Conservation (phyloP, 2,797 vertebrate genomes). For the Echeneis naucrates region DNA sequence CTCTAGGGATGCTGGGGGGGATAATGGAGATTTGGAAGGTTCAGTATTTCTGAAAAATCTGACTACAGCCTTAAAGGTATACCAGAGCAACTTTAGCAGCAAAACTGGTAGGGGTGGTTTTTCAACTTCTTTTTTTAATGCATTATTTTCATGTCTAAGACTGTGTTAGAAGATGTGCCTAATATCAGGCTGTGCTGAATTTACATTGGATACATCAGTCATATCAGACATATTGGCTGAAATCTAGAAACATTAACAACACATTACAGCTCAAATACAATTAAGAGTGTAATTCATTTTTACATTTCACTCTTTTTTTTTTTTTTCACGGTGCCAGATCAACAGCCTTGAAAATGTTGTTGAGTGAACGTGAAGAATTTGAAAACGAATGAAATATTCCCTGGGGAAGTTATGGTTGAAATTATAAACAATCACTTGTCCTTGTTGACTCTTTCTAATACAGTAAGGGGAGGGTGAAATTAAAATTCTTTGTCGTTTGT, state of each 20-base stretch:
- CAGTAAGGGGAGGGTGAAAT: constrained; percentile 3
- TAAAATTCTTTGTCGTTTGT: constrained; percentile 66
- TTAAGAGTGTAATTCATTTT: background rate
- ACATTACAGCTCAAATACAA: background rate
- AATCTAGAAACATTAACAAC: background rate
- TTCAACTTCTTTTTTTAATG: background rate
- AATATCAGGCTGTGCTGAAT: background rate
- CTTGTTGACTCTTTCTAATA: background rate
- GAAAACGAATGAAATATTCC: background rate
- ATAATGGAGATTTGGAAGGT: too few species aligned
- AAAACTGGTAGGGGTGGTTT: background rate
- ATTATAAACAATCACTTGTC: background rate
- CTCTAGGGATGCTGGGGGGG: too few species aligned
- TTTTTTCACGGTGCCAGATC: background rate
- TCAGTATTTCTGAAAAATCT: too few species aligned
- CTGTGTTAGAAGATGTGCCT: background rate
- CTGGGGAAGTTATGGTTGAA: background rate
- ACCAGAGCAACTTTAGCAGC: background rate
- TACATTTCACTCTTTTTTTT: background rate
- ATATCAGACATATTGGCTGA: too few species aligned
- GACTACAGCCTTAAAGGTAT: too few species aligned
- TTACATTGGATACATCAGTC: too few species aligned
- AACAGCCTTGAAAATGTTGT: background rate
- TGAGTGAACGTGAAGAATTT: background rate
- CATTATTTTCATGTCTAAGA: background rate